These are phyloP conservation scores for Gandaritis pyraliata DNA, from an alignment of 2,888 invertebrate genomes.

Conservation along the genomic window DNA sequence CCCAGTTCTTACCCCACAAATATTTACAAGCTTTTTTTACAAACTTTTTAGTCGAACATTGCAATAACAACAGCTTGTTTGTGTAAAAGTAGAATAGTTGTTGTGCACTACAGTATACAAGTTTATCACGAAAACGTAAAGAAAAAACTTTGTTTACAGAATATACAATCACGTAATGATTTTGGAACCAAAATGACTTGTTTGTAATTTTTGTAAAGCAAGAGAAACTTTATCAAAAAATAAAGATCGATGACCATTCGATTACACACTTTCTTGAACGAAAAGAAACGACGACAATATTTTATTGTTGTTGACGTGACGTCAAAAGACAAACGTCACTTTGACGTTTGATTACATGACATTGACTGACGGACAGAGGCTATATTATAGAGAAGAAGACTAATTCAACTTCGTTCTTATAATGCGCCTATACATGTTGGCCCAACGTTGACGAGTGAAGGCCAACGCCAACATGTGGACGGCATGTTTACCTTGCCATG, in stretches of 20 bases:
- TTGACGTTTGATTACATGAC: no score
- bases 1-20: no score
- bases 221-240: conserved; percentile 59
- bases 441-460: no score
- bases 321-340: no score
- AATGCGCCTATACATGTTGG: no score
- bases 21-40: conserved; percentile 19
- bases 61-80: conserved; percentile 27
- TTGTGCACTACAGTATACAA: conserved; percentile 26
- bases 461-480: no score
- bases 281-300: conserved; percentile 56
- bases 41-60: conserved; percentile 7
- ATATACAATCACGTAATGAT: conserved; percentile 1
- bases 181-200: conserved; percentile 27
- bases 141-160: neutral
- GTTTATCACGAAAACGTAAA: conserved; percentile 4
- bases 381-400: no score
- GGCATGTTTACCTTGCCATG: no score
- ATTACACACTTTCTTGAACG: no score
- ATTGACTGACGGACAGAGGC: no score
- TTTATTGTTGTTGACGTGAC: neutral
- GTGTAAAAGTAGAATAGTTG: conserved; percentile 18
- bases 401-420: no score
- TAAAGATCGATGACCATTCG: conserved; percentile 71
- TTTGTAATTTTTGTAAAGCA: conserved; percentile 28